Evolutionary conservation across 2,113 vertebrate genomes (phyloP).

Genomic region (Heptranchias perlo): DNA sequence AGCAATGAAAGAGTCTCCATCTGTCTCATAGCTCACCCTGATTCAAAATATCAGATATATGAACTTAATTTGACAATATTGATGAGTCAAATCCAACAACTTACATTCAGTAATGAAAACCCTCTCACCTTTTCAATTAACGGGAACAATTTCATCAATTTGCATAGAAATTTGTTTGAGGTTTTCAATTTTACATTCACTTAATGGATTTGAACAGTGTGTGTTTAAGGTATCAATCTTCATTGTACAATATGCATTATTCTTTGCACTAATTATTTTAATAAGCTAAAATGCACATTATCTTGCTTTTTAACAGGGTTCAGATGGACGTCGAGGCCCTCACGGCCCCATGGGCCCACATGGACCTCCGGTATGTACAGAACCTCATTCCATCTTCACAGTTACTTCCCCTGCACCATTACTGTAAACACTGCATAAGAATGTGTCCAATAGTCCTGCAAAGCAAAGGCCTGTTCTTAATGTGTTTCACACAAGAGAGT

Average conservation of each 20-base stretch:
- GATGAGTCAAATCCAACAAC: neutral
- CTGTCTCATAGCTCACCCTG: neutral
- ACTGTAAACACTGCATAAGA: neutral
- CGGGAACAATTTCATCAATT: neutral
- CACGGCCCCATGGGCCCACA: neutral
- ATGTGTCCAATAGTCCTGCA: neutral
- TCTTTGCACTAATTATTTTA: neutral
- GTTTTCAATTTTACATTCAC: neutral
- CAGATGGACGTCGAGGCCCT: conserved; percentile 28
- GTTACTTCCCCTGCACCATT: neutral
- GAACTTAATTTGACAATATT: neutral
- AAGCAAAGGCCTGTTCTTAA: neutral
- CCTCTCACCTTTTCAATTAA: neutral
- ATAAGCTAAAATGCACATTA: neutral
- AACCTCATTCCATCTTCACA: neutral
- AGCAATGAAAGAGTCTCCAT: neutral
- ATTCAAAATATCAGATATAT: neutral
- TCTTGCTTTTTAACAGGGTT: conserved; percentile 23
- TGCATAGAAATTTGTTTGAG: neutral
- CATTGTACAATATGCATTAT: neutral
- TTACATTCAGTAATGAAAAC: neutral
- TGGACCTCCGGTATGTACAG: conserved; percentile 1
- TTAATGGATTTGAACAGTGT: neutral
- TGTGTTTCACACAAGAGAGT: neutral
- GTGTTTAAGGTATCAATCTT: neutral